phyloP scores from a whole-genome alignment of 2,888 invertebrate species.

The Philonicus albiceps region DNA sequence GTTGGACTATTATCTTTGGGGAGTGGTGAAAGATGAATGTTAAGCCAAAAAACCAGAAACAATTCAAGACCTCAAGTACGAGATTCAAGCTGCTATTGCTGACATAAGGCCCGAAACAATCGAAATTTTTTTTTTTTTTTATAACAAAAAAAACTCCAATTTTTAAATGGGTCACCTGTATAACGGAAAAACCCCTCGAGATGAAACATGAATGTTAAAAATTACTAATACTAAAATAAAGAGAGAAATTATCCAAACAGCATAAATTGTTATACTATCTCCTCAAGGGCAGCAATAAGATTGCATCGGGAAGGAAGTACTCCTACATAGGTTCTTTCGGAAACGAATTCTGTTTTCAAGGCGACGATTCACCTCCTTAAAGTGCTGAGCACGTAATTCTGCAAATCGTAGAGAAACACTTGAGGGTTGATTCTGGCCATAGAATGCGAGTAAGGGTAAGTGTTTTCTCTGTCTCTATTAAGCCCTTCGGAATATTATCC shows the following conservation, averaged over 20 bases:
- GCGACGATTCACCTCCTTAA: slow-evolving; percentile 43
- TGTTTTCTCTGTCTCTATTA: slow-evolving; percentile 11
- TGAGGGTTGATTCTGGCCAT: slow-evolving; percentile 36
- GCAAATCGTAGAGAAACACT: slow-evolving; percentile 48
- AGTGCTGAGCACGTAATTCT: slow-evolving; percentile 47
- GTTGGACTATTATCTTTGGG: no score
- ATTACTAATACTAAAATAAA: background rate
- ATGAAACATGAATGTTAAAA: background rate
- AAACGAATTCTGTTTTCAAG: background rate
- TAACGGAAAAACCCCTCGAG: background rate
- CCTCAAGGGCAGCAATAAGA: background rate
- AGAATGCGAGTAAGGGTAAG: background rate
- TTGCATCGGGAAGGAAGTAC: background rate
- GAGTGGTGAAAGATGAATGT: no score
- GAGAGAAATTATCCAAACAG: background rate
- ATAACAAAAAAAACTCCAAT: no score
- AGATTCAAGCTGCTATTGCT: no score
- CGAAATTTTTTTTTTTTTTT: no score
- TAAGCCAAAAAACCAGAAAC: no score
- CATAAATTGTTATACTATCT: background rate
- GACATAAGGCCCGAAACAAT: no score
- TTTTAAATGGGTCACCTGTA: no score
- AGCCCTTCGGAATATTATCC: slow-evolving; percentile 2
- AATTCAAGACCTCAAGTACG: no score
- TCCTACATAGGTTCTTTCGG: background rate